Evolutionary conservation across 2,888 invertebrate species (phyloP).

Genomic region (Lumbricus terrestris): DNA sequence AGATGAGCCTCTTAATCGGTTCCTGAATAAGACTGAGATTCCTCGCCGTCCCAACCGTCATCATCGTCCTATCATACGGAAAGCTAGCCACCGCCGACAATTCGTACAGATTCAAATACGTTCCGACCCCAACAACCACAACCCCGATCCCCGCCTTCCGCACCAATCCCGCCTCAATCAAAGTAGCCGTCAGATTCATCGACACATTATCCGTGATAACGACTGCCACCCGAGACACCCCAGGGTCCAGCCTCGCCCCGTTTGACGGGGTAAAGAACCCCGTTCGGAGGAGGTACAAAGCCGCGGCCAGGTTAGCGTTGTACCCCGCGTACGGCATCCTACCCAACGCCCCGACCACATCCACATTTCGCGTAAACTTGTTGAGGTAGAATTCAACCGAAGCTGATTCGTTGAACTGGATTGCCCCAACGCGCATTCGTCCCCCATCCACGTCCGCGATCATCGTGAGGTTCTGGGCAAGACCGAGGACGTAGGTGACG

Average conservation of each 20-base stretch:
- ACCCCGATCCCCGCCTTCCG: slow-evolving; percentile 20
- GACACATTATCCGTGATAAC: slow-evolving; percentile 32
- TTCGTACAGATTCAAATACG: slow-evolving; percentile 21
- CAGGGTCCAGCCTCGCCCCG: slow-evolving; percentile 12
- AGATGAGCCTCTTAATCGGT: slow-evolving; percentile 7
- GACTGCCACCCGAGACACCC: slow-evolving; percentile 18
- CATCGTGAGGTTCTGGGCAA: slow-evolving; percentile 30
- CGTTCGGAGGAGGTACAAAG: not conserved
- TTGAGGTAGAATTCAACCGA: slow-evolving; percentile 32
- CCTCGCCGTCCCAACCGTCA: slow-evolving; percentile 21
- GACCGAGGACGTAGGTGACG: not conserved
- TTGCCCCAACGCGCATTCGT: slow-evolving; percentile 25
- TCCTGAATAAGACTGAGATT: slow-evolving; percentile 13
- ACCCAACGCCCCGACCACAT: not conserved
- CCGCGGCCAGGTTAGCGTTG: slow-evolving; percentile 3
- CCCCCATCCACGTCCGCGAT: slow-evolving; percentile 21
- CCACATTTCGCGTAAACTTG: slow-evolving; percentile 19
- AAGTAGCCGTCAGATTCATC: not conserved
- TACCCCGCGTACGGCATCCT: not conserved
- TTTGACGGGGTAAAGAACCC: not conserved
- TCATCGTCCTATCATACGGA: not conserved
- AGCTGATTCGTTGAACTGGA: slow-evolving; percentile 29
- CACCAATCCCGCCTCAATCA: slow-evolving; percentile 21
- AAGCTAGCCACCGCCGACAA: slow-evolving; percentile 18
- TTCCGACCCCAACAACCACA: slow-evolving; percentile 28